phyloP scores from a whole-genome alignment of 1,140 invertebrate genomes.

The Phortica variegata region DNA sequence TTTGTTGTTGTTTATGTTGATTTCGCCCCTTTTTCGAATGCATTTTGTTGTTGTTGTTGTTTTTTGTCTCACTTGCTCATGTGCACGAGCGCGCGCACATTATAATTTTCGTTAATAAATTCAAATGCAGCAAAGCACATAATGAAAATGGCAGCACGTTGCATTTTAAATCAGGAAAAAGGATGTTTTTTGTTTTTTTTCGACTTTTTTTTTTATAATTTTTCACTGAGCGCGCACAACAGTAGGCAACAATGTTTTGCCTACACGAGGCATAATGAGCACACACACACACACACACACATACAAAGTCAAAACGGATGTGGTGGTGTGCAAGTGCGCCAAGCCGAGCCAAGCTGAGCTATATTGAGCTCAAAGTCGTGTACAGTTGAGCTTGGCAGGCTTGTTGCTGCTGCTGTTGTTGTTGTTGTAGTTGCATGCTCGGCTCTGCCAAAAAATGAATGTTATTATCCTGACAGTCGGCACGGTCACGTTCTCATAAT shows the following conservation, averaged over 20 bases:
- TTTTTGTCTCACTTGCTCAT: constrained; percentile 9
- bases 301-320: too few relatives aligned
- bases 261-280: neutral
- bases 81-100: constrained; percentile 22
- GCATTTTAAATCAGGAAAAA: constrained; percentile 1
- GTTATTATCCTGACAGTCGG: constrained; percentile 3
- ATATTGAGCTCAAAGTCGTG: too few relatives aligned
- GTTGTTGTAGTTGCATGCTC: too few relatives aligned
- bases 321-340: too few relatives aligned
- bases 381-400: too few relatives aligned
- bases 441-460: constrained; percentile 14
- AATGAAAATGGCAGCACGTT: neutral
- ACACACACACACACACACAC: too few relatives aligned
- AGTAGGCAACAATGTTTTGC: too few relatives aligned
- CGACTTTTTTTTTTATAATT: too few relatives aligned
- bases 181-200: too few relatives aligned
- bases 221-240: too few relatives aligned
- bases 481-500: constrained; percentile 37
- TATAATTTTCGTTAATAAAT: constrained; percentile 34
- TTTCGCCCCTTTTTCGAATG: constrained; percentile 4
- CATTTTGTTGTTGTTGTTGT: constrained; percentile 17
- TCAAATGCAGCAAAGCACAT: constrained; percentile 24
- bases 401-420: too few relatives aligned
- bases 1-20: constrained; percentile 29
- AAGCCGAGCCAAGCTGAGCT: too few relatives aligned